Evolutionary conservation across 2,113 vertebrate genomes (phyloP), one percentile per base, ranked within the genome.

Genomic region (Peromyscus maniculatus): DNA sequence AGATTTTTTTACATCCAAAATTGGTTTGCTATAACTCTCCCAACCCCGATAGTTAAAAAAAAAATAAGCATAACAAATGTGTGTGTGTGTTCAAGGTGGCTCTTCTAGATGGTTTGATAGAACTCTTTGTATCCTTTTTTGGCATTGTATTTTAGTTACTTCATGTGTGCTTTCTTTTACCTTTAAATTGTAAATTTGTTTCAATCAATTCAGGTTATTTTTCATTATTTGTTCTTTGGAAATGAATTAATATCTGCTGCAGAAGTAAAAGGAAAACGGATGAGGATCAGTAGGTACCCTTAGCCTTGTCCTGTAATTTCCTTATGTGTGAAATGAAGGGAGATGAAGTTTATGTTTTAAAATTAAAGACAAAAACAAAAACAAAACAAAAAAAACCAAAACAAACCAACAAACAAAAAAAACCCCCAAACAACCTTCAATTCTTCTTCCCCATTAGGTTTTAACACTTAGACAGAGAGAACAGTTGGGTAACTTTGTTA

Each of bases 201-300:
- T 86, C 78, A 33, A 4, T 19, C 1, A 67, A 4, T 89, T 17
- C 88, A 57, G 10, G 8, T 83, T 28, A 62, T 93, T 89, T 96
- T 96, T 95, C 26, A 67, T 74, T 87, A 84, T 90, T 95, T 69
- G 8, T 80, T 84, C 31, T 87, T 71, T 94, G 43, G 62, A 33
- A 66, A 46, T 3, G 11, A 21, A 43, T 28, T 26, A 43, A 31
- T 93, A 71, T 62, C 91, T 88, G n/a, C 90, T 87, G n/a, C 80
- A 84, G 84, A 84, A 96, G 79, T 92, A 69, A 93, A 95, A 84
- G 59, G 88, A 93, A 95, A 91, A 49, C 83, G 39, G 16, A 75
- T 71, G 15, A 89, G 55, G 33, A 13, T 24, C 86, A 11, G 16
- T 87, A 13, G 39, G 7, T 71, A 71, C 74, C n/a, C 59, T 94